Base-by-base conservation (phyloP, 2,888 invertebrate species). In the Caenorhabditis uteleia region DNA sequence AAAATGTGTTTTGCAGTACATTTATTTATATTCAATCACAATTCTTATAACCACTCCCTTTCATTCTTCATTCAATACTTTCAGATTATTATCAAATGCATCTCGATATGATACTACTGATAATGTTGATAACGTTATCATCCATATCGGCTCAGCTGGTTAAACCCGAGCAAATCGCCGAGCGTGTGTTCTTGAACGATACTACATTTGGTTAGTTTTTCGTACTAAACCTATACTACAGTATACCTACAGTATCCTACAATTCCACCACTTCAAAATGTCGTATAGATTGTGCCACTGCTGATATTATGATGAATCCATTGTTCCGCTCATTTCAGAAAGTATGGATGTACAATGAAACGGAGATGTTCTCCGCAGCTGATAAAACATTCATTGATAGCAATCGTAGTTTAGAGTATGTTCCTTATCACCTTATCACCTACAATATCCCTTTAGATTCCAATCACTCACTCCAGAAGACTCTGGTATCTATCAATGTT, bases 341-440 rank as follows among this genome's bases (percentile, higher is more conserved):
- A 34, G 46, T 64, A 7, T 64, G 64, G 64, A 54, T 58, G 57
- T 54, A 50, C 42, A 58, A 54, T 25, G 51, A 54, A 36, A 54
- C 53, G 1, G 64, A 58, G 31, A 48, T 58, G 48, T 58, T 58
- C 43, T 54, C 53, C 3, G 45, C 58, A 21, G 33, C 54, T 31
- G 58, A 54, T 42, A 64, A 58, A 33, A 64, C 58, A n/a, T 64
- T 64, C 21, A 64, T 64, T n/a, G 58, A 64, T 23, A 50, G 50
- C 25, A 64, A 64, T 18, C 53, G 58, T 2, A 64, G 58, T 29
- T 25, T 64, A n/a, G 64, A 64, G 56, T 60, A 29, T 18, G 10
- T 12, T 14, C 27, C 2, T 18, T 36, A 16, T 26, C 26, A 18
- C 29, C 5, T 8, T 38, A n/a, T 7, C 7, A 38, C 16, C 8